Conservation (phyloP, 23 tunicate genomes). For the Diplosoma virens region DNA sequence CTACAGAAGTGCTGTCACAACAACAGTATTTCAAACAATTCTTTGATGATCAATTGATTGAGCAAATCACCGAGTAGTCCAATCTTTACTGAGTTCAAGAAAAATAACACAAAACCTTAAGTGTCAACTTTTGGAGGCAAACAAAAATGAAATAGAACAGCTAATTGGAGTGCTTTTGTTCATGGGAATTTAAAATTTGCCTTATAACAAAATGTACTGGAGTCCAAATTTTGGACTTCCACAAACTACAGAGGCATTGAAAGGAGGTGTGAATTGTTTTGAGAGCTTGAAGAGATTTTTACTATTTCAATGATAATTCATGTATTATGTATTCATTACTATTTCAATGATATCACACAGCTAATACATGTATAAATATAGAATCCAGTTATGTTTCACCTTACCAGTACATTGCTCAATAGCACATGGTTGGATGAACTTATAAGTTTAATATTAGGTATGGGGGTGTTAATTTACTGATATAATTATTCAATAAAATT, state of each 20-base stretch:
- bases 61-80: not conserved
- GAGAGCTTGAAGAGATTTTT: conserved; percentile 1
- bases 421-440: too few relatives aligned
- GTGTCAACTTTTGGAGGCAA: not conserved
- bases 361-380: too few relatives aligned
- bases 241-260: not conserved
- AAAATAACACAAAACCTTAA: not conserved
- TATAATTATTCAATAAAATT: too few relatives aligned
- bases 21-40: not conserved
- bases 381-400: too few relatives aligned
- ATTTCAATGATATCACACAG: too few relatives aligned
- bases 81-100: too few relatives aligned
- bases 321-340: too few relatives aligned
- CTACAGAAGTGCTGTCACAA: not conserved
- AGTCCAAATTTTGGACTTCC: conserved; percentile 6
- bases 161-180: not conserved
- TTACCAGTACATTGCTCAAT: too few relatives aligned
- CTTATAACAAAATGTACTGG: not conserved
- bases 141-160: conserved; percentile 9
- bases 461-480: too few relatives aligned
- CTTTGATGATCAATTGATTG: not conserved
- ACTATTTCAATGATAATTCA: not conserved
- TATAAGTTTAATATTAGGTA: too few relatives aligned
- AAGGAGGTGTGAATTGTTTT: not conserved
- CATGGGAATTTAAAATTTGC: not conserved